phyloP scores from a whole-genome alignment of 2,888 invertebrate species.

The Limnephilus lunatus region DNA sequence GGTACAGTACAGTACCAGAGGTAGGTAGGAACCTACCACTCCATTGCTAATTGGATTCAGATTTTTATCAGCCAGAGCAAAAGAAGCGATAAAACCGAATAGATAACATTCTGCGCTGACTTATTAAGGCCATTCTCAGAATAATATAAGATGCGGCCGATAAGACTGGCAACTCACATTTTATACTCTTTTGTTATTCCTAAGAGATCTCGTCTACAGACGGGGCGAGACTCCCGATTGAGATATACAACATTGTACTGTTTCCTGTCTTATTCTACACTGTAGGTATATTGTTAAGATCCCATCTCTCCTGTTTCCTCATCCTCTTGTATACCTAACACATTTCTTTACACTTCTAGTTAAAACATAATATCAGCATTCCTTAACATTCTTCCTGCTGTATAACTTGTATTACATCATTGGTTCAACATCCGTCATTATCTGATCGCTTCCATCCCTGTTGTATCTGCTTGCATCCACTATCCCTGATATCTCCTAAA shows the following conservation, averaged over 20 bases:
- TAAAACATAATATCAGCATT: not conserved
- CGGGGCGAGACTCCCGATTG: constrained; percentile 38
- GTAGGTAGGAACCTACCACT: constrained; percentile 51
- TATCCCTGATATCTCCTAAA: not conserved
- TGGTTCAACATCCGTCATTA: not conserved
- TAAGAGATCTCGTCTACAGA: constrained; percentile 43
- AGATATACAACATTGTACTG: constrained; percentile 28
- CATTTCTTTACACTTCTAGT: not conserved
- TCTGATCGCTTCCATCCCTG: not conserved
- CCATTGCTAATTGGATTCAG: constrained; percentile 77
- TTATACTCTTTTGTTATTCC: constrained; percentile 64
- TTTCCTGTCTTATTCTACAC: not conserved
- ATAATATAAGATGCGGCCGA: constrained; percentile 76
- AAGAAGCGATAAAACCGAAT: constrained; percentile 77
- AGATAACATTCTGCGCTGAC: constrained; percentile 80
- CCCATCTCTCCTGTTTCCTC: not conserved
- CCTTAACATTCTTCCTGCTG: not conserved
- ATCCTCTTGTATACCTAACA: too few species aligned
- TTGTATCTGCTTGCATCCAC: not conserved
- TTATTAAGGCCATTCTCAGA: constrained; percentile 80
- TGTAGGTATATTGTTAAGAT: not conserved
- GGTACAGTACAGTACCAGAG: not conserved
- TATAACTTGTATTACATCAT: not conserved
- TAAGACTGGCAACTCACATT: constrained; percentile 62
- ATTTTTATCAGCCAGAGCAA: constrained; percentile 72